A percentile compares a stretch with the other conserved stretches of the same genome.
Evolutionary conservation across 2,113 vertebrate genomes (phyloP).

Genomic region (Suncus etruscus): DNA sequence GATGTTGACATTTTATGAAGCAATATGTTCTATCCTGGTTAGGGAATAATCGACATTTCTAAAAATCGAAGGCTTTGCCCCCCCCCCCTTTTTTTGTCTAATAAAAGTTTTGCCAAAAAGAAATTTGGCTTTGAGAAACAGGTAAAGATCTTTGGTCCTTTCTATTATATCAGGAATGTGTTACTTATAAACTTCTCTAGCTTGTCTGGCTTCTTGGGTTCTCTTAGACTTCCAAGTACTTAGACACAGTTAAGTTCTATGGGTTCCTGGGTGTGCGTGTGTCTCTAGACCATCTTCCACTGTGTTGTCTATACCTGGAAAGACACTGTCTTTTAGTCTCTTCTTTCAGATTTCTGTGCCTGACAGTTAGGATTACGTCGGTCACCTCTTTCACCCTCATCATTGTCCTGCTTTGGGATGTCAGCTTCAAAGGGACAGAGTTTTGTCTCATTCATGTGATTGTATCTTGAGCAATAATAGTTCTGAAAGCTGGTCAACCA

Average conservation of each 20-base stretch:
- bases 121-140: slow-evolving; percentile 47
- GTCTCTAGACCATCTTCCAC: neutral
- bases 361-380: neutral
- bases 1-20: slow-evolving; percentile 89
- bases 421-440: neutral
- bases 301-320: neutral
- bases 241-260: neutral
- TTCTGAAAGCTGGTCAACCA: too few species aligned
- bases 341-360: neutral
- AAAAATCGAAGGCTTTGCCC: slow-evolving; percentile 41
- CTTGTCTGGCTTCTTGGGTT: slow-evolving; percentile 63
- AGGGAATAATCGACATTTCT: slow-evolving; percentile 84
- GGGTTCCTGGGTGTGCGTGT: neutral
- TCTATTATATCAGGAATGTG: neutral
- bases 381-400: neutral
- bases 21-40: slow-evolving; percentile 81
- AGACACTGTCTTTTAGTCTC: neutral
- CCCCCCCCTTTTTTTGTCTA: neutral
- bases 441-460: neutral
- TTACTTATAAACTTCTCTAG: slow-evolving; percentile 65
- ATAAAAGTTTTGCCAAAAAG: slow-evolving; percentile 22
- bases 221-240: neutral
- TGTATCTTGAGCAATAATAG: too few species aligned
- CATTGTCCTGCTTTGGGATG: neutral
- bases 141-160: slow-evolving; percentile 54